Base-by-base conservation (phyloP, 2,888 invertebrate genomes). In the Rhaphigaster nebulosa region DNA sequence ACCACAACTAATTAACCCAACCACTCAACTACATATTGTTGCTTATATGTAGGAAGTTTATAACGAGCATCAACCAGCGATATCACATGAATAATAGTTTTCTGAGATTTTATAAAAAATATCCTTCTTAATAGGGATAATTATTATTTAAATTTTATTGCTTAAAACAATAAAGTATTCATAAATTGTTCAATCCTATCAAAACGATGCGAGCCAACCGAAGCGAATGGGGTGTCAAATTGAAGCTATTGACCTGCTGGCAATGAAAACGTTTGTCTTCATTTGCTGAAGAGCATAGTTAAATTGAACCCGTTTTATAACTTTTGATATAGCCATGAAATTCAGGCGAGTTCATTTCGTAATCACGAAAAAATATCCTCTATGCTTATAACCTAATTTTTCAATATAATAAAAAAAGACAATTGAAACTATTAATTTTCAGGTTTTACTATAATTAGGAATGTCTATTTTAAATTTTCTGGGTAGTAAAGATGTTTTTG, bases 181-280 rank as follows among this genome's bases (percentile, higher is more conserved):
- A 23, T 29, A 20, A 34, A 38, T 38, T 38, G 3, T 60, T 13
- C 12, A 6, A 76, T 38, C 20, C 38, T 2, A n/a, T 2, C 10
- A 70, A 29, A 70, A 34, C 6, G 70, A 34, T 18, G 20, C 8
- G 4, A 70, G 20, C 34, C 38, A 29, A 34, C 29, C 3, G 5
- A 34, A 65, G 29, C 29, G 29, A 76, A 23, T 38, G 70, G 70
- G 70, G 70, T 76, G 70, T 38, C 70, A 38, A 76, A 76, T 76
- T 76, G 70, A 29, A 38, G 70, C 70, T 76, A 76, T 76, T 76
- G 70, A 76, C 70, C 70, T 23, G 34, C 23, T 20, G 70, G 70
- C 70, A 76, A 76, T 76, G 38, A 76, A 76, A 76, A 76, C 70
- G 70, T 76, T 76, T 76, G 70, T 76, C 70, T 76, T 76, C 34